Conservation (phyloP, 2,113 vertebrate species). For the Sigmodon hispidus region DNA sequence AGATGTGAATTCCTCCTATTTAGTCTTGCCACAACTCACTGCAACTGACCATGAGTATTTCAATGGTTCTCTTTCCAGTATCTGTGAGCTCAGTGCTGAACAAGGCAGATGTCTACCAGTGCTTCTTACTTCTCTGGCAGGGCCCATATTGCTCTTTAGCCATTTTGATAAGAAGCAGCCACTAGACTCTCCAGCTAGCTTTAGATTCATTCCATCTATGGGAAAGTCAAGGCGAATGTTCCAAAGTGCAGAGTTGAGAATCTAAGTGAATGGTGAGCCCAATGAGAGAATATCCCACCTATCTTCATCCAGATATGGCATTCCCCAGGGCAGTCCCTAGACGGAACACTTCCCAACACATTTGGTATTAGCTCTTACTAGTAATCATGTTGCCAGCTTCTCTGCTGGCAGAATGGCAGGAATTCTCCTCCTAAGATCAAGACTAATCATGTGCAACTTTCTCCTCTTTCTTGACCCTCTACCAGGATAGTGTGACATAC, state of each 20-base stretch:
- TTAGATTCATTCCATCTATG: constrained; percentile 25
- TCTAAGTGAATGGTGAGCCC: constrained; percentile 27
- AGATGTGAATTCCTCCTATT: not conserved
- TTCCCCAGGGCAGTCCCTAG: constrained; percentile 66
- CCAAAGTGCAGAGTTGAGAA: constrained; percentile 48
- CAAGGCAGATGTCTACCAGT: too few relatives aligned
- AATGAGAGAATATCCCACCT: constrained; percentile 15
- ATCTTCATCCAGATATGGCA: constrained; percentile 37
- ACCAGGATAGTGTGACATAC: not conserved
- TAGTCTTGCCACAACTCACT: not conserved
- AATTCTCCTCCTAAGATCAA: not conserved
- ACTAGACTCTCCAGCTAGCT: constrained; percentile 8
- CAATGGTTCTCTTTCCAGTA: not conserved
- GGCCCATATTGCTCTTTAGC: not conserved
- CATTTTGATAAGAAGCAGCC: constrained; percentile 18
- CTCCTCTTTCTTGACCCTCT: not conserved
- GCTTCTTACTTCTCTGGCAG: constrained; percentile 31
- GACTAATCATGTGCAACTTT: constrained; percentile 8
- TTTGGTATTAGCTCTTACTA: constrained; percentile 24
- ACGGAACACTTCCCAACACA: constrained; percentile 23
- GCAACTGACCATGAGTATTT: not conserved
- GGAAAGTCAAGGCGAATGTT: constrained; percentile 57
- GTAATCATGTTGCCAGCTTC: not conserved
- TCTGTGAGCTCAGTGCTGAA: not conserved
- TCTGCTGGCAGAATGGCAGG: not conserved